Evolutionary conservation across 2,888 invertebrate genomes (phyloP), one percentile per base, ranked within the genome.

Genomic region (Drosophila limbata): DNA sequence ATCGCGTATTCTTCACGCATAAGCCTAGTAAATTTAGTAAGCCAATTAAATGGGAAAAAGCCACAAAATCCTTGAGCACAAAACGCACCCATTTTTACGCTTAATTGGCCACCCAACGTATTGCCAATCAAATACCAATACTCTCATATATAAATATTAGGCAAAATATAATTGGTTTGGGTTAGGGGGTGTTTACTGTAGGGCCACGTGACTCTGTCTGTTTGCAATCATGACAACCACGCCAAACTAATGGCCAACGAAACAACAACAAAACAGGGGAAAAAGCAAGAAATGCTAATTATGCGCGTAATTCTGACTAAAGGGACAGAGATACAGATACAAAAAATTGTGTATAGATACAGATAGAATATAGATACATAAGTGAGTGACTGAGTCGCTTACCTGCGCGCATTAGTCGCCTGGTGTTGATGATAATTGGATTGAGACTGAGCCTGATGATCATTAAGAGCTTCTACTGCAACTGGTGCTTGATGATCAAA

Each of bases 351-450:
- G 19, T 19, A 11, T 42, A 42, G 19, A 19, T 42, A 5, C 35
- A n/a, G 9, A 44, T 37, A 35, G 15, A 31, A 62, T 31, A 53
- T 28, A 59, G 21, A 62, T 31, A 53, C 17, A 55, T 53, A 15
- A 21, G 52, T 45, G 45, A 35, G 40, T 25, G 31, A n/a, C 13
- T 8, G 28, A 65, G 61, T 3, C 52, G 83, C 91, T 90, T 91
- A 91, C 90, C 90, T 90, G 72, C 88, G 88, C 53, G 91, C 84
- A 78, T 85, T 88, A 59, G 81, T 88, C 69, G 90, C 78, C 71
- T 88, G 88, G 40, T 84, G 81, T 25, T 61, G 57, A 56, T 63
- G 75, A 66, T 76, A 68, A 66, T 75, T 69, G 64, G 62, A 44
- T 65, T 61, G 73, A 52, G 83, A 48, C 48, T 51, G 74, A 33